Evolutionary conservation across 2,888 invertebrate genomes (phyloP), one percentile per base, ranked within the genome.

Genomic region (Galerucella calmariensis): DNA sequence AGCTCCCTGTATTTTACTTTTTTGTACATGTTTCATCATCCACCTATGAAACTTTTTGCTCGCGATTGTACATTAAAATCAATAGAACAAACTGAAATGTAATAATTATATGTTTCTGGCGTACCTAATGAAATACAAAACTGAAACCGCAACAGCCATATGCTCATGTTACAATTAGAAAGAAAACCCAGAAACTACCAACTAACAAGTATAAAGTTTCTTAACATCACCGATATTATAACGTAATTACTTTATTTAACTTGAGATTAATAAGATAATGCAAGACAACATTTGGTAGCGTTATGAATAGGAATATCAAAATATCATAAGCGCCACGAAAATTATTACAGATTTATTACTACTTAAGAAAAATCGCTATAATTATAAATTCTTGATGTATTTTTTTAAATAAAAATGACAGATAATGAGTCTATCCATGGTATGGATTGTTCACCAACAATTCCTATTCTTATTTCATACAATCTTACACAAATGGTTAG

Each of bases 271-370:
- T 79, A 74, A 77, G 78, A 78, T 79, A 80, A 79, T 78, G 75
- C 76, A 78, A 73, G 77, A 78, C 77, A 80, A 80, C 79, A 79
- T 75, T 78, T 76, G 77, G 80, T 76, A 75, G 79, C 79, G 79
- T 75, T 78, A 77, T 78, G 70, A 78, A 71, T 78, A 76, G 79
- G 70, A 78, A 71, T 53, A 72, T 61, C 58, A 67, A 59, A 73
- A 75, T 16, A 24, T 5, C 75, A 75, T 69, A 63, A 69, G 75
- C 75, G 75, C 8, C 9, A 16, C 68, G 12, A 16, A 41, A 53
- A 24, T 58, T 11, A 44, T 27, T 46, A 10, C 10, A 46, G 46
- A 46, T 46, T 46, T 27, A 27, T 27, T 27, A 4, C 5, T 5
- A 27, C 27, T 27, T 3, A 27, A 27, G 27, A 4, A 27, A 3